Evolutionary conservation across 2,888 invertebrate species (phyloP), one percentile per base, ranked within the genome.

Genomic region (Heterodera filipjevi): DNA sequence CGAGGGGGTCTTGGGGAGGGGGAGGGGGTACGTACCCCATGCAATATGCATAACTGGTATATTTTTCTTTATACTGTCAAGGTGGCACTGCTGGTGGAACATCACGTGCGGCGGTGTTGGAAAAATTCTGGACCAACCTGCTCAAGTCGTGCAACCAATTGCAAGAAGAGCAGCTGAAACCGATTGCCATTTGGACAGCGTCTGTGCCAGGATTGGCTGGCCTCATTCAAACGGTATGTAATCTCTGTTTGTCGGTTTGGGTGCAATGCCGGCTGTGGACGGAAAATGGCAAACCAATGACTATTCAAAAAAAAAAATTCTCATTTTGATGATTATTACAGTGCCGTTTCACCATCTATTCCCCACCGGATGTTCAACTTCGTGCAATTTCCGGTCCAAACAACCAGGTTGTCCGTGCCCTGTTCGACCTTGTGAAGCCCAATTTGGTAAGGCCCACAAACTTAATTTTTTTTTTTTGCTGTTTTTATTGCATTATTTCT

Each of bases 281-380:
- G n/a, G n/a, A n/a, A n/a, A n/a, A n/a, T n/a, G n/a, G n/a, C n/a
- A n/a, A n/a, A n/a, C n/a, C n/a, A n/a, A n/a, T n/a, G n/a, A n/a
- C n/a, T n/a, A n/a, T n/a, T n/a, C n/a, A n/a, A 59, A 59, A 59
- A 59, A 10, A 27, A 59, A 27, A n/a, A 10, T 77, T 22, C 12
- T 49, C 30, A 30, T 16, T 12, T 32, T n/a, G 1, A n/a, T n/a
- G n/a, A n/a, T n/a, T 35, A n/a, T 71, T 82, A 49, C 32, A 85
- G 82, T 83, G 76, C 32, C 82, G 83, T 27, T 85, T 85, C 66
- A 85, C 83, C 14, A 66, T 79, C 32, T 83, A 83, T 49, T 49
- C 77, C n/a, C 77, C 70, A n/a, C 83, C 84, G n/a, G 83, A 83
- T 64, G 72, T 72, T 22, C 77, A 78, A 46, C 80, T 83, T 78